Base-by-base conservation (phyloP, 2,888 invertebrate species). In the Acanthopleura granulata region DNA sequence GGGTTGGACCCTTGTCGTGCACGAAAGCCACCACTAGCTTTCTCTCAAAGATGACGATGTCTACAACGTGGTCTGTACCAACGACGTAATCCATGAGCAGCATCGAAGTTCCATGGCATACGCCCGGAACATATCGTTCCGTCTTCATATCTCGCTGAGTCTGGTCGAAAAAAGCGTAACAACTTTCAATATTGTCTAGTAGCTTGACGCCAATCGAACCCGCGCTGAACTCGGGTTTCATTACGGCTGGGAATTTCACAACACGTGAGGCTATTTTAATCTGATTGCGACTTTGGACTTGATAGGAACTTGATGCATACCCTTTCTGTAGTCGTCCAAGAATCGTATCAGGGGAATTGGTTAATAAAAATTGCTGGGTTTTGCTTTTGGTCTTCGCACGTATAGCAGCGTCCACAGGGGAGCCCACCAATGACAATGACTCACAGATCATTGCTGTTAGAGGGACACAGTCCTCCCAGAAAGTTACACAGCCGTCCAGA, bases 381-480 rank as follows among this genome's bases (percentile, higher is more conserved):
- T 74, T 62, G 29, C 77, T 79, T 73, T 85, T 84, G 74, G 77
- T 79, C 76, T 85, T 85, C 6, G 79, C 85, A 50, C 72, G 82
- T 50, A 71, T 49, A 0, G 82, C 81, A 12, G 80, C 81, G n/a
- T 78, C 71, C 1, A 62, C 9, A n/a, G 40, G n/a, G 9, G 75
- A 57, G 50, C 82, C 81, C 18, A 30, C 69, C 4, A 80, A 73
- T 0, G 75, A 72, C 22, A 83, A 27, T 40, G 61, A 49, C 61
- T 80, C 77, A 14, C 78, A 78, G 1, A 85, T 73, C 9, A 78
- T 76, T 11, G 85, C 83, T 0, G 83, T 78, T 9, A 85, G 76
- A 9, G 84, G 84, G 0, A 77, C 83, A 74, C 81, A 83, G 71
- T 84, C 85, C 50, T 85, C 85, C 84, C 84, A 84, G 77, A 84